Base-by-base conservation (phyloP, 2,888 invertebrate genomes). In the Yponomeuta malinellus region DNA sequence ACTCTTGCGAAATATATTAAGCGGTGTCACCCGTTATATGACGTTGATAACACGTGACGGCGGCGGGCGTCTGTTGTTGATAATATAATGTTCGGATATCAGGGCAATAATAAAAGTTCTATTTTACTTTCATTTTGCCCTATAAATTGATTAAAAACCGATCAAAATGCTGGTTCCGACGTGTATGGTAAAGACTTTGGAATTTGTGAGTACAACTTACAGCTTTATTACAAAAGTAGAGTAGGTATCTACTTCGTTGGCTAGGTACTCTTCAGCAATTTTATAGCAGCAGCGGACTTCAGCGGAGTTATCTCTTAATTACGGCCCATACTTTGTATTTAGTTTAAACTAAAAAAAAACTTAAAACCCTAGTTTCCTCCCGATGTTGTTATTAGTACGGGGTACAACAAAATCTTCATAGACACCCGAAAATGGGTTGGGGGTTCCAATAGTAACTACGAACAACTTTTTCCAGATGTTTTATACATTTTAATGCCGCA, bases 151-250 rank as follows among this genome's bases (percentile, higher is more conserved):
- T 15, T 15, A 15, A 15, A 15, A 59, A 59, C 52, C 52, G 8
- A 73, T 71, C 68, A 86, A 78, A 80, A 91, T 91, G 91, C 83
- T 91, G 81, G 84, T 90, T 81, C 91, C 91, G 63, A 90, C 91
- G 15, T 91, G 90, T 80, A 74, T 89, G 73, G 87, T 91, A 71
- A 91, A 91, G 85, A 84, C 89, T 63, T 75, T 87, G 70, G 91
- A 91, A 84, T 80, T 91, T 77, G 91, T 91, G 78, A 84, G 88
- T 83, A 48, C 2, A 63, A 63, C 31, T 2, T 69, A 37, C 12
- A 15, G 10, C 33, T 10, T 3, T 48, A 15, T 52, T 10, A 15
- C 2, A 59, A 4, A 15, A 59, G 52, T 12, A 59, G 15, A 59
- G 1, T 59, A 59, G 52, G 52, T 15, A 59, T 15, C 12, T 59